Evolutionary conservation across 2,888 invertebrate genomes (phyloP).

Genomic region (Agrotis exclamationis): DNA sequence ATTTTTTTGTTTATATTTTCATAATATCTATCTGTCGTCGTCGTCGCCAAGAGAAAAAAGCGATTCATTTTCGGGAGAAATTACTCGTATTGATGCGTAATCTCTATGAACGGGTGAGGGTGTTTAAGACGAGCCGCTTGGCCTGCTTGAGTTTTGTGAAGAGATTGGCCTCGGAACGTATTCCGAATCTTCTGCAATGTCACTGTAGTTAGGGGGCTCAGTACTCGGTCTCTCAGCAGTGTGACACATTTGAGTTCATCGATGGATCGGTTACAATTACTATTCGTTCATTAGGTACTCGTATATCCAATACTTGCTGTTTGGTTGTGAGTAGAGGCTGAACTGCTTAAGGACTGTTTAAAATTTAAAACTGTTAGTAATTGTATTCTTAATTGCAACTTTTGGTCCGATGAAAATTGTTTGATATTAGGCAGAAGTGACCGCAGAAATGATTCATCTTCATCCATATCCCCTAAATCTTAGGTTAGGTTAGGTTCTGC

Average conservation of each 20-base stretch:
- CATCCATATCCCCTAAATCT: conserved; percentile 38
- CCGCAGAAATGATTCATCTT: conserved; percentile 52
- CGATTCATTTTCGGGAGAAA: conserved; percentile 27
- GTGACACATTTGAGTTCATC: conserved; percentile 45
- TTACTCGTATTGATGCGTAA: conserved; percentile 43
- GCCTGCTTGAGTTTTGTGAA: conserved; percentile 37
- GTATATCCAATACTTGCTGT: conserved; percentile 47
- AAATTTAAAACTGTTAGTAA: conserved; percentile 41
- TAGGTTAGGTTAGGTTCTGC: conserved; percentile 36
- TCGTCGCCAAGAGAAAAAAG: conserved; percentile 37
- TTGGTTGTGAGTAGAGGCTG: conserved; percentile 40
- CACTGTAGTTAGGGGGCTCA: conserved; percentile 42
- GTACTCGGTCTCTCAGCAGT: conserved; percentile 41
- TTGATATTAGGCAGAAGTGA: conserved; percentile 50
- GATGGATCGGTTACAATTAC: conserved; percentile 32
- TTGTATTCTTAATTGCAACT: conserved; percentile 51
- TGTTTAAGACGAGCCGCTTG: conserved; percentile 38
- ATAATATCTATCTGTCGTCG: conserved; percentile 32
- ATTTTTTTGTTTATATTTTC: conserved; percentile 35
- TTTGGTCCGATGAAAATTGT: conserved; percentile 50
- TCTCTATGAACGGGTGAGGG: conserved; percentile 44
- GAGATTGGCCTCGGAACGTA: conserved; percentile 42
- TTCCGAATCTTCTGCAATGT: conserved; percentile 43
- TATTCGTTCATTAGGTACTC: conserved; percentile 37
- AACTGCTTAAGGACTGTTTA: conserved; percentile 33